Percentiles rank a stretch among this genome's conserved stretches.
These are phyloP conservation scores for Carassius carassius DNA, from an alignment of 2,113 vertebrate genomes.

Conservation along the genomic window DNA sequence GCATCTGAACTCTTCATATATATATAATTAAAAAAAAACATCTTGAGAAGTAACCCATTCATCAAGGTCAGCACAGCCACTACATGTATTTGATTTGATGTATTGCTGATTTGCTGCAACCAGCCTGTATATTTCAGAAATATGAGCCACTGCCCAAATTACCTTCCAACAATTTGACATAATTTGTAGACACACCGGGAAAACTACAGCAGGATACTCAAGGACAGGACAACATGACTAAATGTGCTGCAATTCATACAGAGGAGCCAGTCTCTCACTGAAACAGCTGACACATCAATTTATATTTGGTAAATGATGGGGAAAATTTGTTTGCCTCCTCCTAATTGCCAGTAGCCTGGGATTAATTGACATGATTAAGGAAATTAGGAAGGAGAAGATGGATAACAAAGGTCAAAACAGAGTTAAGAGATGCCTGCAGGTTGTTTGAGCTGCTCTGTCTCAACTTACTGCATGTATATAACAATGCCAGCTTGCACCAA, in stretches of 20 bases:
- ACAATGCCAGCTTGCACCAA: background rate
- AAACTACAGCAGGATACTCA: background rate
- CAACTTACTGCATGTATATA: constrained; percentile 7
- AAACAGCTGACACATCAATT: constrained; percentile 28
- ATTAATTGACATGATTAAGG: constrained; percentile 46
- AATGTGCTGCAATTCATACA: background rate
- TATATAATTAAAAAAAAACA: background rate
- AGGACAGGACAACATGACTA: constrained; percentile 8
- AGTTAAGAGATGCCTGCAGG: constrained; percentile 14
- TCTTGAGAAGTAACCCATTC: background rate
- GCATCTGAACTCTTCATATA: too few relatives aligned
- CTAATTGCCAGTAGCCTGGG: constrained; percentile 34
- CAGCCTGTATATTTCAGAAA: background rate
- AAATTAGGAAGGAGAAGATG: constrained; percentile 29
- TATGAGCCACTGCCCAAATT: background rate
- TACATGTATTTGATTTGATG: background rate
- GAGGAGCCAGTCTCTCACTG: background rate
- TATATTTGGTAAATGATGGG: constrained; percentile 30
- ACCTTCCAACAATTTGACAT: constrained; percentile 7
- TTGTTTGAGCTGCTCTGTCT: constrained; percentile 14
- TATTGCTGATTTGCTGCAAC: constrained; percentile 19
- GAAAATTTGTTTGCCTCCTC: constrained; percentile 31
- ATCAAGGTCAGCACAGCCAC: constrained; percentile 41
- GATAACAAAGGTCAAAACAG: constrained; percentile 23
- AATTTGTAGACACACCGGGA: constrained; percentile 9